phyloP scores from a whole-genome alignment of 2,113 vertebrate species.

The Otocyon megalotis region DNA sequence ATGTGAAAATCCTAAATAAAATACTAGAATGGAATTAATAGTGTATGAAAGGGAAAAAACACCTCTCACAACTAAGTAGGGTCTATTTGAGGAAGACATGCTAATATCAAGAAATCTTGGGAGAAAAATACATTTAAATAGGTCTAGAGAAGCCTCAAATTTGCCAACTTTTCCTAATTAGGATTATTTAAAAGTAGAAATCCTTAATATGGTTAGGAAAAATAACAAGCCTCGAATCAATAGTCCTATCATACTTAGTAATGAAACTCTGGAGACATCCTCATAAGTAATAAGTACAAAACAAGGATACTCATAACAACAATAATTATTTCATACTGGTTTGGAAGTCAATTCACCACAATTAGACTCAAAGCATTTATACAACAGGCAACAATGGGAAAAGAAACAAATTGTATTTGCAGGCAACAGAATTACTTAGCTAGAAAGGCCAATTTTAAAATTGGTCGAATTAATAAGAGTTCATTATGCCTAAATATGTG shows the following conservation, averaged over 20 bases:
- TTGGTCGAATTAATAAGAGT: not conserved
- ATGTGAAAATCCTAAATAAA: constrained; percentile 21
- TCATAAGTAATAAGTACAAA: constrained; percentile 41
- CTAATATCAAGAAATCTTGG: not conserved
- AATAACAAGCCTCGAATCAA: not conserved
- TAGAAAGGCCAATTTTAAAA: constrained; percentile 8
- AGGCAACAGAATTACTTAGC: constrained; percentile 6
- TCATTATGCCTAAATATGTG: not conserved
- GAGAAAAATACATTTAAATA: not conserved
- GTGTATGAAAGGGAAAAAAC: not conserved
- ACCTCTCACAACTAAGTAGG: not conserved
- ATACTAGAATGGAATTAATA: not conserved
- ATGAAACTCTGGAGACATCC: not conserved
- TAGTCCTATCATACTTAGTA: not conserved
- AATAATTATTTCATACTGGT: not conserved
- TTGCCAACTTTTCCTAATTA: not conserved
- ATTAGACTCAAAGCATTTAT: constrained; percentile 15
- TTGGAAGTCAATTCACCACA: not conserved
- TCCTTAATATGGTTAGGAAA: not conserved
- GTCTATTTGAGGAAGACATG: not conserved
- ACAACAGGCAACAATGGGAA: not conserved
- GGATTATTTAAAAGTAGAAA: constrained; percentile 10
- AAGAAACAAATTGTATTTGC: not conserved
- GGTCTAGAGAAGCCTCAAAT: not conserved
- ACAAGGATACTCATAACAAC: not conserved